phyloP scores from a whole-genome alignment of 2,113 vertebrate species.

The Chlamydotis undulata region DNA sequence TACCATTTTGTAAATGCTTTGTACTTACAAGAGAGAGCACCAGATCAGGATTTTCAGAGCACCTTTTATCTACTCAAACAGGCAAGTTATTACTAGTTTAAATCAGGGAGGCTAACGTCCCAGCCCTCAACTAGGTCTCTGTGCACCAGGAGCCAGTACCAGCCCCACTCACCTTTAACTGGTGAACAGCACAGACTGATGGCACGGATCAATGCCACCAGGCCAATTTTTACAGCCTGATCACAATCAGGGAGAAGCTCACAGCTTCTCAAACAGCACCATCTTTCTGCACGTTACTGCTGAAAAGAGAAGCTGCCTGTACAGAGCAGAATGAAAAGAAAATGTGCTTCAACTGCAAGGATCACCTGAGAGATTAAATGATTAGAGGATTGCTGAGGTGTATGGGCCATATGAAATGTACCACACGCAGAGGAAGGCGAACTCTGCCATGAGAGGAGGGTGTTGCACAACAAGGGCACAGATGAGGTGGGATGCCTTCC shows the following conservation, averaged over 20 bases:
- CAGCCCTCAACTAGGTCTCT: neutral
- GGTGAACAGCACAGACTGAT: neutral
- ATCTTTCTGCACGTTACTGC: neutral
- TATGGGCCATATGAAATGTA: slow-evolving; percentile 39
- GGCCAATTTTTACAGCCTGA: neutral
- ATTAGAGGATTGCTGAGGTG: neutral
- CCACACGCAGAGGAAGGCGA: neutral
- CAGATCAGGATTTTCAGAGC: neutral
- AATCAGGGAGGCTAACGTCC: neutral
- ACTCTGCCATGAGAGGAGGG: slow-evolving; percentile 24
- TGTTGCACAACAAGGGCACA: slow-evolving; percentile 12
- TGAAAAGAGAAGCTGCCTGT: neutral
- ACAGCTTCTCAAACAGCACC: neutral
- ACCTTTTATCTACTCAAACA: neutral
- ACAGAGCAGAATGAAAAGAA: neutral
- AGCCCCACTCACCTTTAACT: neutral
- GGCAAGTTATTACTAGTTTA: neutral
- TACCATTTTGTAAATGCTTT: neutral
- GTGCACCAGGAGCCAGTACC: neutral
- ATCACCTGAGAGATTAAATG: neutral
- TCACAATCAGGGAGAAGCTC: neutral
- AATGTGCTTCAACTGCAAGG: neutral
- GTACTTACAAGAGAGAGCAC: neutral
- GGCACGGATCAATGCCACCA: neutral
- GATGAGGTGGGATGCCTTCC: slow-evolving; percentile 66